Conservation (phyloP, 2,797 vertebrate species). For the Eleutherodactylus coqui region DNA sequence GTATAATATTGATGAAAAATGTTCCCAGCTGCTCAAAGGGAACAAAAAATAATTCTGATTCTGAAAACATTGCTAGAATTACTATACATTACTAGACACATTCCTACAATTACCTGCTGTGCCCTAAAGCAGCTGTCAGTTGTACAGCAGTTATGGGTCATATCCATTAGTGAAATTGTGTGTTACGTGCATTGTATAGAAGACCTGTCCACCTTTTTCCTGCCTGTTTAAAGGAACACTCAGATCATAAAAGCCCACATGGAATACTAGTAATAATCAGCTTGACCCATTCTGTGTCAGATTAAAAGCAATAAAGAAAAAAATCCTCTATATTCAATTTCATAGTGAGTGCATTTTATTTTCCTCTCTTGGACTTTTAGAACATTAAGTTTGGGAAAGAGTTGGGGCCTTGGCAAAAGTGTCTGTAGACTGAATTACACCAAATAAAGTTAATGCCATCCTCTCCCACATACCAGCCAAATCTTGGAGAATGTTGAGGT, state of each 20-base stretch:
- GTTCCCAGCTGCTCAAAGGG: slow-evolving; percentile 6
- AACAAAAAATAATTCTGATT: slow-evolving; percentile 29
- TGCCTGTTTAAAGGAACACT: not conserved
- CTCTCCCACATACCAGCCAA: no score
- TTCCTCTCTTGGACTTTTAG: not conserved
- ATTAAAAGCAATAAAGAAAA: not conserved
- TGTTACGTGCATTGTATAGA: not conserved
- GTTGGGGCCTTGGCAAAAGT: no score
- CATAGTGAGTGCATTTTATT: not conserved
- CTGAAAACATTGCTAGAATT: slow-evolving; percentile 26
- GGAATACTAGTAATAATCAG: no score
- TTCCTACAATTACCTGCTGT: not conserved
- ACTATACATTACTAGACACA: not conserved
- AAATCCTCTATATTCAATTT: no score
- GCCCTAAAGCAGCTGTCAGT: not conserved
- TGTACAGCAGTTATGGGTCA: not conserved
- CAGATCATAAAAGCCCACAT: not conserved
- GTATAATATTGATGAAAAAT: slow-evolving; percentile 1
- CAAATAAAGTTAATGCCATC: no score
- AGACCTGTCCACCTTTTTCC: not conserved
- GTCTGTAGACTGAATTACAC: no score
- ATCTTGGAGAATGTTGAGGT: no score
- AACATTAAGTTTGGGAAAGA: no score
- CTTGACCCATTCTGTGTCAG: no score
- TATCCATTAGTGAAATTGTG: not conserved